Evolutionary conservation across 2,888 invertebrate genomes (phyloP), one percentile per base, ranked within the genome.

Genomic region (Argyresthia albistria): DNA sequence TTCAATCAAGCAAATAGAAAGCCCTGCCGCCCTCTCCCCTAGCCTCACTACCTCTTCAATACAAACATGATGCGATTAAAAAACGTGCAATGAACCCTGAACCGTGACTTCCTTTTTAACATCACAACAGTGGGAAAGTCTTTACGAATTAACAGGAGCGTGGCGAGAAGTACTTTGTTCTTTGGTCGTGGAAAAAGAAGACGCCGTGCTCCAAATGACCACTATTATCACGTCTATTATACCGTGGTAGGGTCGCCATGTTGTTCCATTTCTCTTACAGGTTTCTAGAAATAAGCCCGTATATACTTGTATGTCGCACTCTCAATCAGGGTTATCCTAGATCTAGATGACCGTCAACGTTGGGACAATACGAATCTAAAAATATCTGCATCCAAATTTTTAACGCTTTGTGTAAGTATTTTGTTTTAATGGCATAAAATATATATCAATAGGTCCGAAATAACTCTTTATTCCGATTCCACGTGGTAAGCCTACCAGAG

Each of bases 51-150:
- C 12, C 9, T n/a, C n/a, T 7, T 35, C 35, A 47, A 47, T 35
- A 8, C 47, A 47, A 47, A 47, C 47, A 47, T 35, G n/a, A 47
- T 35, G 35, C 35, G 39, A 49, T 39, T 14, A 39, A 42, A 49
- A 37, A n/a, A 37, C 50, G 78, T 63, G 69, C 77, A 78, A 72
- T 65, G 78, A 82, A 73, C 82, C 69, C 65, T 58, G 60, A 63
- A 58, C 75, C 84, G 80, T 84, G 84, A 86, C 86, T 84, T 86
- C 86, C 86, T 80, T 72, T 82, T 86, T 80, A 84, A 76, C 76
- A 66, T 57, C 55, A 67, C 61, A 37, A 62, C 70, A 72, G 67
- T 80, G 79, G 73, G 81, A 81, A 82, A 81, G 77, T 74, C 72
- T 69, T 63, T 64, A 68, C 62, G 71, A 76, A 76, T 75, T 74